These are phyloP conservation scores for Eupsilia transversa DNA, from an alignment of 2,888 invertebrate species.

Conservation along the genomic window DNA sequence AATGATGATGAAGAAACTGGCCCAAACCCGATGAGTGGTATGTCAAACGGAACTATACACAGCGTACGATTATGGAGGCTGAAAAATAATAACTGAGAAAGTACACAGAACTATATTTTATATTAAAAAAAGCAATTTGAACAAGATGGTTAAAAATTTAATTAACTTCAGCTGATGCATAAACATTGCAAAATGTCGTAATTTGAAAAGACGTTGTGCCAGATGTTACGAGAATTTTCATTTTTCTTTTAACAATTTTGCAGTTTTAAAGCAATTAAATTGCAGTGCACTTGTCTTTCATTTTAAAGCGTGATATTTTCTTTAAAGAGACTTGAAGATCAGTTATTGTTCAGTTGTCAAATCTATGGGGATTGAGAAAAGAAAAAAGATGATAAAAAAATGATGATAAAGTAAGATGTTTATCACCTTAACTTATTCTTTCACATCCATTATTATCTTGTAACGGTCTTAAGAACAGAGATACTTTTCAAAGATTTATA, in stretches of 20 bases:
- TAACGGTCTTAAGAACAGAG: background rate
- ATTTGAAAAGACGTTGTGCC: conserved; percentile 39
- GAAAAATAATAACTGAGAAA: background rate
- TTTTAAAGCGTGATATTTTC: background rate
- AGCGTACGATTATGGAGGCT: no score
- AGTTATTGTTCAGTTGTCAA: background rate
- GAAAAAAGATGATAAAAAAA: background rate
- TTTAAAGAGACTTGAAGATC: background rate
- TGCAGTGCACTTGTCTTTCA: conserved; percentile 9
- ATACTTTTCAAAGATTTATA: conserved; percentile 15
- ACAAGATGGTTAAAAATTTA: conserved; percentile 24
- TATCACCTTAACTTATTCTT: background rate
- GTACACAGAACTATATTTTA: background rate
- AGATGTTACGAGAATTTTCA: conserved; percentile 48
- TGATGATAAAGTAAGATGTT: no score
- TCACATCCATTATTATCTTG: background rate
- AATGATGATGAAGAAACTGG: no score
- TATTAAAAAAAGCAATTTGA: background rate
- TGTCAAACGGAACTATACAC: no score
- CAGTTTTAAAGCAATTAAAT: conserved; percentile 26
- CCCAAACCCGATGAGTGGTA: no score
- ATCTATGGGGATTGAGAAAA: background rate
- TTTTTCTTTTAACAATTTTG: conserved; percentile 40
- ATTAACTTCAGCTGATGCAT: conserved; percentile 52
- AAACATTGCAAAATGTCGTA: conserved; percentile 41